Evolutionary conservation across 1,140 invertebrate genomes (phyloP).

Genomic region (Limonius californicus): DNA sequence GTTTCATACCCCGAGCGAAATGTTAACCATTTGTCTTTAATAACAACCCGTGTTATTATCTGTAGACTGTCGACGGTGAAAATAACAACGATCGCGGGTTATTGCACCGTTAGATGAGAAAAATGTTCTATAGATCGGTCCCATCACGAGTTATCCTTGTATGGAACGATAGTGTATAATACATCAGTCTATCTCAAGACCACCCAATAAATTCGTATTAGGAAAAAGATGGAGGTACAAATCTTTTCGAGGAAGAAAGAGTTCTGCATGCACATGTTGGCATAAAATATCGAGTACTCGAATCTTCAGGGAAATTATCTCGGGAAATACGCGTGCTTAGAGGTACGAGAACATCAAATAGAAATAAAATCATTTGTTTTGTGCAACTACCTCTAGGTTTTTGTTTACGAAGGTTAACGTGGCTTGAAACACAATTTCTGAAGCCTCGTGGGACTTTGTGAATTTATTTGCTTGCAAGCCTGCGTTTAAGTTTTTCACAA

Average conservation of each 20-base stretch:
- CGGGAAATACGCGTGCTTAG: neutral
- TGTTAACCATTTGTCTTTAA: no score
- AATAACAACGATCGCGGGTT: no score
- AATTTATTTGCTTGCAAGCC: no score
- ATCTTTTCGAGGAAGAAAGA: neutral
- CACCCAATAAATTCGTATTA: neutral
- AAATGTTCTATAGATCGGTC: no score
- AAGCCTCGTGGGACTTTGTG: no score
- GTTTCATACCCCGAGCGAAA: neutral
- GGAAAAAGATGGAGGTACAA: neutral
- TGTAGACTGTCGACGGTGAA: no score
- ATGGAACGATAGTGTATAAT: neutral
- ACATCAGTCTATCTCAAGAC: neutral
- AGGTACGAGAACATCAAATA: slow-evolving; percentile 2
- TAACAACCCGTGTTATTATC: no score
- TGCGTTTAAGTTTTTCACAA: no score
- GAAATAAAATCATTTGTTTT: neutral
- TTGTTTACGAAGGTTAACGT: neutral
- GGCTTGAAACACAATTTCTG: neutral
- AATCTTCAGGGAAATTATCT: slow-evolving; percentile 8
- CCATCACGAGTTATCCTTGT: no score
- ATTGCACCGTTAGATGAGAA: no score
- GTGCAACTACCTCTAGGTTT: neutral
- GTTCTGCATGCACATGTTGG: neutral
- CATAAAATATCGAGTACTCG: neutral